Base-by-base conservation (phyloP, 2,797 vertebrate genomes). In the Agapornis canus region DNA sequence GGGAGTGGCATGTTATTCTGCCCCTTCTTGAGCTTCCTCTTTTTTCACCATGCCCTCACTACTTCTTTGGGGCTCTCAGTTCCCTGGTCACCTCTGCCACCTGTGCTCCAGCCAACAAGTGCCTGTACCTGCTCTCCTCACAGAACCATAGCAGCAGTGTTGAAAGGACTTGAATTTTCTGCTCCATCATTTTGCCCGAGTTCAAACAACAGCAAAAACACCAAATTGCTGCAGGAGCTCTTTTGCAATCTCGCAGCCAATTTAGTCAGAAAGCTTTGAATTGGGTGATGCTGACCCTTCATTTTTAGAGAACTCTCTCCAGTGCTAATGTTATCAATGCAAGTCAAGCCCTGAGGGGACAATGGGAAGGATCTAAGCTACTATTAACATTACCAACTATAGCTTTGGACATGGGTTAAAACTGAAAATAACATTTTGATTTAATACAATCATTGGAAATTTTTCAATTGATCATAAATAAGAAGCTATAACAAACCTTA, bases 181-280 rank as follows among this genome's bases (percentile, higher is more conserved):
- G 31, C 32, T 42, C n/a, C 17, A 45, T 18, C 27, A 8, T 9
- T 59, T 49, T 3, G 0, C 5, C 10, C 0, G 0, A 61, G 57
- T 37, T 76, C 65, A 25, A 37, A 42, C 23, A 37, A 19, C 39
- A 49, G 47, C 3, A 8, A 51, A 45, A 86, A 12, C 0, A 0
- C 22, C 2, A 0, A 70, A 37, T 48, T 32, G 17, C 37, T 49
- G 22, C 43, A 54, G 2, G 3, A 78, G 31, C 63, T 47, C 19
- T 25, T 32, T 43, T 6, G 23, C 57, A 51, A 43, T 2, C 15
- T 27, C 49, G 22, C 66, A 17, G 25, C 18, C n/a, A 42, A 77
- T 40, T 43, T 14, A 32, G 12, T 25, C 57, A 26, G 35, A 65
- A 52, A 90, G 20, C 16, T 79, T 43, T 66, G 35, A 21, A 66